phyloP scores from a whole-genome alignment of 2,888 invertebrate genomes.

The Tipula helvola region DNA sequence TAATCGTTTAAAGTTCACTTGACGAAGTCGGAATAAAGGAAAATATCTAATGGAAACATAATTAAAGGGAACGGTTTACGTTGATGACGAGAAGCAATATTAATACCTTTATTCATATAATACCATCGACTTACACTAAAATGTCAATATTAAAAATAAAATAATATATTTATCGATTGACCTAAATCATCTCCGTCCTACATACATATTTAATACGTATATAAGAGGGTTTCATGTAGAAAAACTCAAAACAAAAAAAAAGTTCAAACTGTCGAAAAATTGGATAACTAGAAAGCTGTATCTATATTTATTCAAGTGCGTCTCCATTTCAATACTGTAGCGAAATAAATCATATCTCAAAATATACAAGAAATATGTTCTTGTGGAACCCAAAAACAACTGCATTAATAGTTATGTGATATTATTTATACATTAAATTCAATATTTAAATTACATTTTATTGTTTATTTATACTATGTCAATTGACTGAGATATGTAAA shows the following conservation, averaged over 20 bases:
- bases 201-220: neutral
- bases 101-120: neutral
- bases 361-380: neutral
- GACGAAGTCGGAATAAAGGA: neutral
- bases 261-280: neutral
- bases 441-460: neutral
- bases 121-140: neutral
- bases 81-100: neutral
- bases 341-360: neutral
- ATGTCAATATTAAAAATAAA: conserved; percentile 4
- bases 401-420: neutral
- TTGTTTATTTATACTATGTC: neutral
- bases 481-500: neutral
- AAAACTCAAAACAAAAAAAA: neutral
- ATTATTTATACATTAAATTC: neutral
- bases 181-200: neutral
- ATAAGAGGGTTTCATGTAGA: neutral
- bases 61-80: neutral
- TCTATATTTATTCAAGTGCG: neutral
- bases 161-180: neutral
- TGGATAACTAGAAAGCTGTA: neutral
- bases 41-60: neutral
- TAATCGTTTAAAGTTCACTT: neutral
- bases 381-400: neutral
- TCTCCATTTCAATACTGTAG: neutral